Percentiles rank a stretch among this genome's conserved stretches.
phyloP scores from a whole-genome alignment of 2,888 invertebrate genomes.

The Caenorhabditis sp. region DNA sequence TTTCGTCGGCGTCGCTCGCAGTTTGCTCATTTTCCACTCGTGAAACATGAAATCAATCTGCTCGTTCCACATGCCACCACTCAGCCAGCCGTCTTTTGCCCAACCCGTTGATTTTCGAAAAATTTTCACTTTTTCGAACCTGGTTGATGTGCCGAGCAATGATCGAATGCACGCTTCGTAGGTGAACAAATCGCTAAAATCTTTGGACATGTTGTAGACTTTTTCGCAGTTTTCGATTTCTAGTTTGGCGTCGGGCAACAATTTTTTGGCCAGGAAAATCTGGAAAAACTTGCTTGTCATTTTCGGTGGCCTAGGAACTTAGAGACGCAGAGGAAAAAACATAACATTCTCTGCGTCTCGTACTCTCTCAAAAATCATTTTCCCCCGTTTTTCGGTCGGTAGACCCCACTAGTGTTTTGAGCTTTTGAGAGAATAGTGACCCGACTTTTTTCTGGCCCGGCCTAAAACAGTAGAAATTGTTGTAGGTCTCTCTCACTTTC shows the following conservation, averaged over 20 bases:
- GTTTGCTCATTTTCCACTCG: constrained; percentile 26
- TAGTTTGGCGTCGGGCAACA: constrained; percentile 10
- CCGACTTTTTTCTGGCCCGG: too few relatives aligned
- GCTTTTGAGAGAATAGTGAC: too few relatives aligned
- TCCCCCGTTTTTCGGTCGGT: too few relatives aligned
- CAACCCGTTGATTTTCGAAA: constrained; percentile 34
- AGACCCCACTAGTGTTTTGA: too few relatives aligned
- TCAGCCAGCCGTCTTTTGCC: constrained; percentile 42
- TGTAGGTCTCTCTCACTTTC: too few relatives aligned
- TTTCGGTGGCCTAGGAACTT: too few relatives aligned
- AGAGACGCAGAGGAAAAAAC: too few relatives aligned
- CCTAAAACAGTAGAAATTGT: too few relatives aligned
- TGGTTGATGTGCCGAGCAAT: constrained; percentile 42
- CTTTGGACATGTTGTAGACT: constrained; percentile 33
- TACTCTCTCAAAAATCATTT: too few relatives aligned
- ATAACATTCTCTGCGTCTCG: too few relatives aligned
- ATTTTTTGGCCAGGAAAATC: constrained; percentile 19
- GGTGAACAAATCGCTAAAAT: constrained; percentile 40
- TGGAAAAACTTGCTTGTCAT: too few relatives aligned
- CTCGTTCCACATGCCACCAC: constrained; percentile 28
- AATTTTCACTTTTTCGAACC: constrained; percentile 20
- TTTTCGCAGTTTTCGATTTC: constrained; percentile 17
- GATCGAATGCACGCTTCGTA: constrained; percentile 53
- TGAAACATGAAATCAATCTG: constrained; percentile 44
- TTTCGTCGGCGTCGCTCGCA: neutral